Evolutionary conservation across 1,140 invertebrate species (phyloP), one percentile per base, ranked within the genome.

Genomic region (Sycobia sp.): DNA sequence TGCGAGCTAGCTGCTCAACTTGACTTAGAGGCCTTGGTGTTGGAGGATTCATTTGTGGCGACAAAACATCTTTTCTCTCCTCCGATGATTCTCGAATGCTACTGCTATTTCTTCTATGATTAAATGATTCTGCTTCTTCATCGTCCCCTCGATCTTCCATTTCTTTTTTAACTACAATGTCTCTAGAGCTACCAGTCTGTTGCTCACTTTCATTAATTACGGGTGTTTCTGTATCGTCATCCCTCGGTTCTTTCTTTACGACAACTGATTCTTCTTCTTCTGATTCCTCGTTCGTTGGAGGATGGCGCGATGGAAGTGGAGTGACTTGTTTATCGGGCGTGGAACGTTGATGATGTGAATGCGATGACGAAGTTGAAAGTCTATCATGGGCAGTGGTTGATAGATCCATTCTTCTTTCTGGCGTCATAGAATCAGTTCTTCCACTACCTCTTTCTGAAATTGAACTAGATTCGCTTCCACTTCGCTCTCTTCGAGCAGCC

Each of bases 381-480:
- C 78, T 73, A 23, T 79, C 77, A 65, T 87, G 86, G 63, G 86
- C 86, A 18, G 84, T 72, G 25, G 76, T 69, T 3, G 84, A 81
- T 0, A 83, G 82, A 53, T 91, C 89, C 71, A 87, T 81, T 69
- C 89, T 90, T 70, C 86, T 85, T 77, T 91, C 90, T 0, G 91
- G 91, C 11, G 90, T 92, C 62, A 91, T 84, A 10, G 90, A 86
- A 58, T 92, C 90, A 5, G 90, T 86, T 59, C 90, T 83, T 67
- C 88, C 90, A 54, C 89, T 87, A 9, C 89, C 88, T 47, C 89
- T 81, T 71, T 92, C 91, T 1, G 90, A 92, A 78, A 93, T 88
- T 8, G 91, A 93, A 76, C 91, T 93, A 1, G 91, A 92, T 71
- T 93, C 91, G 70, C 91, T 93, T 11, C 91, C 91, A 73, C 91